A percentile compares a stretch with the other conserved stretches of the same genome.
Evolutionary conservation across 2,888 invertebrate genomes (phyloP).

Genomic region (Amiota minor): DNA sequence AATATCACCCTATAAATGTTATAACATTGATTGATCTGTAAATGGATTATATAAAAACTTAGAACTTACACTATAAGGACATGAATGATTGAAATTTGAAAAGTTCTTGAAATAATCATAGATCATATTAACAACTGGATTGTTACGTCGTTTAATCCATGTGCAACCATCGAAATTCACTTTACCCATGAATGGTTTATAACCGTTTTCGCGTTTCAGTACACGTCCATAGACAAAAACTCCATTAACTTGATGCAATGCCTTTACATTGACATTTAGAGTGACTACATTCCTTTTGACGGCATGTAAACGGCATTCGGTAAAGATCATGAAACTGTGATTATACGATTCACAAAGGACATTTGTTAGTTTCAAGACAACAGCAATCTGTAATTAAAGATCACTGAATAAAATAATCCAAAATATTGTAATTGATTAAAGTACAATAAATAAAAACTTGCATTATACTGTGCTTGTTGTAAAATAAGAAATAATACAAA

Average conservation of each 20-base stretch:
- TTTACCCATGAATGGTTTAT: conserved; percentile 20
- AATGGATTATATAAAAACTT: not conserved
- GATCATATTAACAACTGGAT: conserved; percentile 4
- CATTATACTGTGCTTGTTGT: not conserved
- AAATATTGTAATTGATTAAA: not conserved
- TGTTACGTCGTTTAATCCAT: conserved; percentile 1
- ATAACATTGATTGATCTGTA: not conserved
- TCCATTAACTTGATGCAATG: not conserved
- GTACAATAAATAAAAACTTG: not conserved
- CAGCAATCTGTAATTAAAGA: conserved; percentile 1
- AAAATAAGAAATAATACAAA: not conserved
- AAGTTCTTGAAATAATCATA: not conserved
- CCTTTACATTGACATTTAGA: not conserved
- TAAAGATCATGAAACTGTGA: not conserved
- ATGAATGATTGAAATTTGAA: conserved; percentile 18
- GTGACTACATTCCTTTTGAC: not conserved
- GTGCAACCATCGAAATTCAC: conserved; percentile 1
- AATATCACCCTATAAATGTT: conserved; percentile 7
- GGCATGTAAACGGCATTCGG: not conserved
- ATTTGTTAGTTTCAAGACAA: conserved; percentile 10
- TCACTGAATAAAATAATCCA: not conserved
- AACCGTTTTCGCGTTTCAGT: conserved; percentile 6
- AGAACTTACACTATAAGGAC: conserved; percentile 36
- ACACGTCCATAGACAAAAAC: not conserved
- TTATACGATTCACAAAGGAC: conserved; percentile 17